These are phyloP conservation scores for Rhagonycha fulva DNA, from an alignment of 2,888 invertebrate species.

Conservation along the genomic window DNA sequence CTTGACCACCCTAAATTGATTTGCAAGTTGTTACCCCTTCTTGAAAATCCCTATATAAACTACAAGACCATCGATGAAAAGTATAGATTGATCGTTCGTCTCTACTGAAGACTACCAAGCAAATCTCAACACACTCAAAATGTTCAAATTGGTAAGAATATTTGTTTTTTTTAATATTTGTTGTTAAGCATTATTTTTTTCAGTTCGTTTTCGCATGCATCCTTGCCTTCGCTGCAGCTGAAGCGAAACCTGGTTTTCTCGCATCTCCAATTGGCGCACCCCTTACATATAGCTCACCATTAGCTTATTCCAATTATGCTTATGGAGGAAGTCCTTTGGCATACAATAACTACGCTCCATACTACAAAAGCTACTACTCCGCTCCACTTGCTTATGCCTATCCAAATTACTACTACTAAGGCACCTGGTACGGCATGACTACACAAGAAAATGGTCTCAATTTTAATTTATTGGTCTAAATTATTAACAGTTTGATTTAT, in stretches of 20 bases:
- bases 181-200: slow-evolving; percentile 33
- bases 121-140: slow-evolving; percentile 39
- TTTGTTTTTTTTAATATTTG: not conserved
- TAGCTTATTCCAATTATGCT: slow-evolving; percentile 21
- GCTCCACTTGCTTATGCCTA: slow-evolving; percentile 34
- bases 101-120: slow-evolving; percentile 26
- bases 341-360: slow-evolving; percentile 30
- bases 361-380: slow-evolving; percentile 32
- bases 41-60: slow-evolving; percentile 15
- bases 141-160: slow-evolving; percentile 54
- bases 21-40: slow-evolving; percentile 11
- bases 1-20: slow-evolving; percentile 16
- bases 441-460: not conserved
- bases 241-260: slow-evolving; percentile 52
- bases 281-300: slow-evolving; percentile 17
- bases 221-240: slow-evolving; percentile 55
- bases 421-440: not conserved
- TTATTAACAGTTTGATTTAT: slow-evolving; percentile 37
- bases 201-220: slow-evolving; percentile 57
- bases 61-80: not conserved
- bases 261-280: slow-evolving; percentile 47
- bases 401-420: slow-evolving; percentile 23
- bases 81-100: slow-evolving; percentile 10
- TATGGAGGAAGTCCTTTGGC: slow-evolving; percentile 43
- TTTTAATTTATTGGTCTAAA: not conserved